phyloP scores from a whole-genome alignment of 2,113 vertebrate species.

The Oceanites oceanicus region DNA sequence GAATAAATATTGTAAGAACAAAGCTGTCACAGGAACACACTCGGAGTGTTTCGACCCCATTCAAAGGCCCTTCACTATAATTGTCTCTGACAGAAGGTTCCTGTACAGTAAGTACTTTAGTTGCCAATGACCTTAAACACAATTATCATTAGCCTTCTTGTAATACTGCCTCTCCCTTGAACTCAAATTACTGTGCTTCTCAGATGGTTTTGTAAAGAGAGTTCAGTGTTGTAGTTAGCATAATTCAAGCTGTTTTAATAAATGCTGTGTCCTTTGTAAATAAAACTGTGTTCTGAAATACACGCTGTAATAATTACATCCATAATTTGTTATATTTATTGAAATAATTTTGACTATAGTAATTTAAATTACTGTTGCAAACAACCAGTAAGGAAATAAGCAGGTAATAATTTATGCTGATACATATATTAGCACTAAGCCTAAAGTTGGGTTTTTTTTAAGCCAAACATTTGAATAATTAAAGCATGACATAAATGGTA shows the following conservation, averaged over 20 bases:
- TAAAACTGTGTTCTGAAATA: not conserved
- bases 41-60: not conserved
- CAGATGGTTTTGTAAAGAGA: slow-evolving; percentile 16
- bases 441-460: not conserved
- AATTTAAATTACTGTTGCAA: slow-evolving; percentile 12
- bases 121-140: slow-evolving; percentile 37
- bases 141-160: slow-evolving; percentile 44
- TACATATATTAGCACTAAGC: not conserved
- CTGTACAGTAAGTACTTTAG: slow-evolving; percentile 16
- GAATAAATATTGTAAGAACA: slow-evolving; percentile 56
- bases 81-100: slow-evolving; percentile 48
- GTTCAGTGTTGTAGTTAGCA: not conserved
- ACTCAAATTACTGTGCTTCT: slow-evolving; percentile 41
- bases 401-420: not conserved
- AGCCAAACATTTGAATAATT: not conserved
- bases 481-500: too few species aligned
- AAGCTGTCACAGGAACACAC: slow-evolving; percentile 34
- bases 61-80: slow-evolving; percentile 36
- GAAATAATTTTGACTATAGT: slow-evolving; percentile 2
- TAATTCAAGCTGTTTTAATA: slow-evolving; percentile 53
- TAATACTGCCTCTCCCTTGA: slow-evolving; percentile 25
- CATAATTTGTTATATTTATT: slow-evolving; percentile 20
- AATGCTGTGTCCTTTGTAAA: slow-evolving; percentile 32
- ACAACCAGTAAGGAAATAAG: not conserved
- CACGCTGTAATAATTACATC: not conserved